A percentile compares a stretch with the other conserved stretches of the same genome.
Evolutionary conservation across 2,888 invertebrate species (phyloP).

Genomic region (Strigamia maritima): DNA sequence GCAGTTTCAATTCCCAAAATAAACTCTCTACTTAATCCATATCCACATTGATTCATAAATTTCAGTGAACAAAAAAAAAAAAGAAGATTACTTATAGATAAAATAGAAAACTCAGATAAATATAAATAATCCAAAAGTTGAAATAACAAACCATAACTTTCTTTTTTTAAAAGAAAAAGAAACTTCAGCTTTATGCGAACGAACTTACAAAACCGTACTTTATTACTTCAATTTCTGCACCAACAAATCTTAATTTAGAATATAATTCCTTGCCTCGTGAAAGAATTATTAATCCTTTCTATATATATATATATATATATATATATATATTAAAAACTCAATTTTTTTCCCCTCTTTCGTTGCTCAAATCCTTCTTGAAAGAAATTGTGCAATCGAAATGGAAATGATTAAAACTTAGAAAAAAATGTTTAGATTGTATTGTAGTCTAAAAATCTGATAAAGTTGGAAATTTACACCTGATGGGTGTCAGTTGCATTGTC

Average conservation of each 20-base stretch:
- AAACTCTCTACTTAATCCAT: not conserved
- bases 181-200: not conserved
- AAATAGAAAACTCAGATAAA: too few relatives aligned
- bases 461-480: too few relatives aligned
- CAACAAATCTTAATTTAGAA: constrained; percentile 15
- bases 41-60: not conserved
- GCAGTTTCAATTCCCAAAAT: constrained; percentile 5
- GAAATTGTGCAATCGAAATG: not conserved
- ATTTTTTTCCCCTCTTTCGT: not conserved
- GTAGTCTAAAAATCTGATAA: not conserved
- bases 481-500: too few relatives aligned
- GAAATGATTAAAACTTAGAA: not conserved
- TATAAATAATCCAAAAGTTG: too few relatives aligned
- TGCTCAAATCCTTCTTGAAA: not conserved
- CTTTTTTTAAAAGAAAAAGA: not conserved
- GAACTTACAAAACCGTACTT: not conserved
- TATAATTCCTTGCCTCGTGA: not conserved
- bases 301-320: too few relatives aligned
- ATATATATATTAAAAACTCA: not conserved
- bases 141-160: too few relatives aligned
- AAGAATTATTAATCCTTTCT: not conserved
- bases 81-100: too few relatives aligned
- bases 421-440: not conserved
- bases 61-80: not conserved
- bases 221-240: constrained; percentile 15